Conservation (phyloP, 2,888 invertebrate species). For the Chouioia cunea region DNA sequence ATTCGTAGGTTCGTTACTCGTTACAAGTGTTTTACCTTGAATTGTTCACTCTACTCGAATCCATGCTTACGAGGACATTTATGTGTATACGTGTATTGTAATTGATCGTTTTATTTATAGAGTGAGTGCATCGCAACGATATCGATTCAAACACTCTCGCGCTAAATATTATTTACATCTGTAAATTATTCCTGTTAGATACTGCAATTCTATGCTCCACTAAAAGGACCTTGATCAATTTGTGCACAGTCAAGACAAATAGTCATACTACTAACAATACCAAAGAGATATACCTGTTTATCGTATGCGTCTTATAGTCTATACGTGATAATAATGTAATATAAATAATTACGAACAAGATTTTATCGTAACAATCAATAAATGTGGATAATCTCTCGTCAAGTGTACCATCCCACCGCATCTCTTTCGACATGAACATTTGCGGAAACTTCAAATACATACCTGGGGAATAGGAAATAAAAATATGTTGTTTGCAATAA, state of each 20-base stretch:
- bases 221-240: conserved; percentile 15
- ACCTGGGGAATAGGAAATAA: conserved; percentile 24
- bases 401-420: too few species aligned
- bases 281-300: conserved; percentile 18
- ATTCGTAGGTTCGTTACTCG: too few species aligned
- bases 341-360: conserved; percentile 15
- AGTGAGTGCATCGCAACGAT: too few species aligned
- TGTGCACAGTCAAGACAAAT: conserved; percentile 14
- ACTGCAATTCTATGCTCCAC: background rate
- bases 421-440: too few species aligned
- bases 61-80: background rate
- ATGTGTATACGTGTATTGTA: background rate
- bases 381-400: too few species aligned
- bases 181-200: conserved; percentile 5
- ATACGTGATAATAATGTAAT: conserved; percentile 1
- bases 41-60: too few species aligned
- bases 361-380: conserved; percentile 2
- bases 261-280: conserved; percentile 4
- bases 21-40: too few species aligned
- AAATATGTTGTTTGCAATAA: conserved; percentile 35
- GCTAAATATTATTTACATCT: background rate
- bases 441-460: too few species aligned
- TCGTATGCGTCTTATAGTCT: conserved; percentile 14
- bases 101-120: background rate
- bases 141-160: too few species aligned